A percentile compares a stretch with the other conserved stretches of the same genome.
Evolutionary conservation across 2,797 vertebrate species (phyloP).

Genomic region (Characodon lateralis): DNA sequence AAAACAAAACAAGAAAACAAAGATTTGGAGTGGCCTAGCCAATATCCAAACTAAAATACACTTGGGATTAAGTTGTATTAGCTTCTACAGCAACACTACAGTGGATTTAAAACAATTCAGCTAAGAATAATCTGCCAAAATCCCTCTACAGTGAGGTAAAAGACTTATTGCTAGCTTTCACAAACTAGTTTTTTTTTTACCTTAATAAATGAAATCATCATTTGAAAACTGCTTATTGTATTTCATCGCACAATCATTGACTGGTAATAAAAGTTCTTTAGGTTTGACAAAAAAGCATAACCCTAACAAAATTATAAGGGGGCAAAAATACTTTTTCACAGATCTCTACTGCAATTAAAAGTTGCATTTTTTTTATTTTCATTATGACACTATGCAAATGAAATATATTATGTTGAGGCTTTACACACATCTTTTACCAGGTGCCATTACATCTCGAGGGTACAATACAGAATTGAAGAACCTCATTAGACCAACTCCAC

Average conservation of each 20-base stretch:
- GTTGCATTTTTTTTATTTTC: not conserved
- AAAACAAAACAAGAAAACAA: no score
- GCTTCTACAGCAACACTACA: not conserved
- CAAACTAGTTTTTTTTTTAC: not conserved
- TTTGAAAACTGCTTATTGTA: not conserved
- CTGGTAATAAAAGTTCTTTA: not conserved
- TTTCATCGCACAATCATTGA: not conserved
- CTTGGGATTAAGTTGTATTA: not conserved
- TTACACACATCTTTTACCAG: not conserved
- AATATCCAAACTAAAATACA: no score
- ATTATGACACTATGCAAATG: not conserved
- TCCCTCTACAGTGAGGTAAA: not conserved
- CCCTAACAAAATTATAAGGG: not conserved
- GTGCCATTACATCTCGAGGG: not conserved
- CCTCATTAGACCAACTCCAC: conserved; percentile 65
- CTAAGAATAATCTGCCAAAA: not conserved
- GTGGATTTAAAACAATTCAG: not conserved
- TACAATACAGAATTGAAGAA: conserved; percentile 7
- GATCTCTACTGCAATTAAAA: not conserved
- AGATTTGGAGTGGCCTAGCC: no score
- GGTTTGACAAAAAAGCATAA: not conserved
- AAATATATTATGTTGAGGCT: not conserved
- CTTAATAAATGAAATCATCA: not conserved
- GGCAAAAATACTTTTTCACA: not conserved
- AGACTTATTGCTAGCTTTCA: no score